Base-by-base conservation (phyloP, 2,113 vertebrate species). In the Lipotes vexillifer region DNA sequence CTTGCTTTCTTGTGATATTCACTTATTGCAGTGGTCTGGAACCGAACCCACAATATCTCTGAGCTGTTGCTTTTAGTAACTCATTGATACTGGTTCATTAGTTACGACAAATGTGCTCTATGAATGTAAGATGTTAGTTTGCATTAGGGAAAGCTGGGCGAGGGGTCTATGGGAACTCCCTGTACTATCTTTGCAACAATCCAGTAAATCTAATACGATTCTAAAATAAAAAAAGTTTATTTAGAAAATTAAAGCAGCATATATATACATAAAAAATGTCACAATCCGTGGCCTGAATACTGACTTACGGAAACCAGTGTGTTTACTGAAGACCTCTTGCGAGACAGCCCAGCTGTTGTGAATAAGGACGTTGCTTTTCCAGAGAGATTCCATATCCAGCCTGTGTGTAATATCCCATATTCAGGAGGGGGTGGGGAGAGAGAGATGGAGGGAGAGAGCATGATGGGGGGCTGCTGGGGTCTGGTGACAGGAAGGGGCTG, bases 121-220 rank as follows among this genome's bases (percentile, higher is more conserved):
- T 55, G 49, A 14, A 8, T 2, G 14, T 38, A 1, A 57, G 13
- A 5, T 11, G 55, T 11, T 3, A 2, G 55, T 3, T 3, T 1
- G 82, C 15, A 2, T 0, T 0, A 6, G 17, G 71, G 5, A 0
- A 3, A 6, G 4, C 36, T 0, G 1, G 33, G n/a, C 0, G 11
- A 0, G 41, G 1, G 25, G 36, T 2, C 13, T 1, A 1, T 0
- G 25, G 29, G 29, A 29, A 8, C 5, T 4, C 17, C 3, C 17
- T 4, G 52, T 1, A 14, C 11, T 8, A 0, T 33, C 15, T 49
- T n/a, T 5, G 33, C 31, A 1, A 9, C 15, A 20, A n/a, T 8
- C 61, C 17, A 10, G 14, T 14, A 36, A 12, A 36, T 55, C 75
- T 25, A 9, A 49, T 18, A 12, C 0, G 9, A 27, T 33, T 41